Evolutionary conservation across 1,140 invertebrate species (phyloP).

Genomic region (Rhopalosiphum maidis): DNA sequence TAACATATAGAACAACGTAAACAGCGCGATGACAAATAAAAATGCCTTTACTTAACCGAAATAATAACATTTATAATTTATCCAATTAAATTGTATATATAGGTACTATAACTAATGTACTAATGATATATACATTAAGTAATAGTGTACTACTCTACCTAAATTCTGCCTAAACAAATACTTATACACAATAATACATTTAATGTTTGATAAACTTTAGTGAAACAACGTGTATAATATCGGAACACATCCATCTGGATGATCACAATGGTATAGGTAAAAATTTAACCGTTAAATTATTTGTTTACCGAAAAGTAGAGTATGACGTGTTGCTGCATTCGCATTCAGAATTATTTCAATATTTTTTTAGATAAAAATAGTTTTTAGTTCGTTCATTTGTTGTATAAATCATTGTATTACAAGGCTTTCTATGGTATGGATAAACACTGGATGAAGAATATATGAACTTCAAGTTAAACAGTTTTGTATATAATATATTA

Average conservation of each 20-base stretch:
- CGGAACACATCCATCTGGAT: too few species aligned
- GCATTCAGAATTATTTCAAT: background rate
- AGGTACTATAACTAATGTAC: background rate
- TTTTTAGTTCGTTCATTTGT: background rate
- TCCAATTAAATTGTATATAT: background rate
- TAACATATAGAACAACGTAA: background rate
- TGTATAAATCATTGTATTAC: too few species aligned
- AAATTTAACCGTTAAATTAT: background rate
- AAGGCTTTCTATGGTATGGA: background rate
- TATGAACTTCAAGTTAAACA: background rate
- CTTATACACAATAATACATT: too few species aligned
- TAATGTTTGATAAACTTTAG: too few species aligned
- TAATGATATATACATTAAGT: background rate
- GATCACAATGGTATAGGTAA: too few species aligned
- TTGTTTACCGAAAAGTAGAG: background rate
- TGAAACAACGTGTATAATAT: too few species aligned
- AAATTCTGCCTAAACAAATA: too few species aligned
- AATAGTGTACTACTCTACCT: too few species aligned
- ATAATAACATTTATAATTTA: background rate
- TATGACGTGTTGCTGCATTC: background rate
- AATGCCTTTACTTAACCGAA: background rate
- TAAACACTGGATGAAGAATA: background rate
- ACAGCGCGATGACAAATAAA: background rate
- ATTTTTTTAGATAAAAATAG: background rate
- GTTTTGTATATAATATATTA: background rate